Evolutionary conservation across 2,888 invertebrate species (phyloP).

Genomic region (Harpalus rubripes): DNA sequence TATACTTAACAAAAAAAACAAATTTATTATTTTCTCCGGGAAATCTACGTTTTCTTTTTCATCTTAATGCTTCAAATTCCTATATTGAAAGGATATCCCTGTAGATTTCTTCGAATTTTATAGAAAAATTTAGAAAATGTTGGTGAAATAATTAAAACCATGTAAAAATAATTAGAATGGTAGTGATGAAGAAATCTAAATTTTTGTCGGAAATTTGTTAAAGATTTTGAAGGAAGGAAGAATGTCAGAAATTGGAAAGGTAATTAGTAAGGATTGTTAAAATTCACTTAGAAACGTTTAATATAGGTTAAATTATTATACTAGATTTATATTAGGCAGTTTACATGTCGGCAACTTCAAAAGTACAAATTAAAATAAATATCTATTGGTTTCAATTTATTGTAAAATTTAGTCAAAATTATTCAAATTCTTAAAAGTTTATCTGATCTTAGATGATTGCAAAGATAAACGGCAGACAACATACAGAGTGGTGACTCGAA

Average conservation of each 20-base stretch:
- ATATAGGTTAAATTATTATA: constrained; percentile 14
- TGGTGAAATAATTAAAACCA: constrained; percentile 39
- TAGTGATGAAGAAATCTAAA: constrained; percentile 33
- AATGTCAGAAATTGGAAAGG: constrained; percentile 11
- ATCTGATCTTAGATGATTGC: background rate
- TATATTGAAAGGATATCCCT: constrained; percentile 30
- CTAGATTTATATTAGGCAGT: background rate
- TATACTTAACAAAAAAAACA: background rate
- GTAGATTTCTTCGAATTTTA: background rate
- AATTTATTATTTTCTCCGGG: constrained; percentile 11
- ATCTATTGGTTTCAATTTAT: background rate
- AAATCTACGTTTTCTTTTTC: constrained; percentile 12
- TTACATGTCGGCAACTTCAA: constrained; percentile 21
- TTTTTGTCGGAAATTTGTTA: constrained; percentile 27
- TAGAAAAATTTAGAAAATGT: constrained; percentile 9
- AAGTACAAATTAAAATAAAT: constrained; percentile 13
- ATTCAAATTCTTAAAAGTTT: background rate
- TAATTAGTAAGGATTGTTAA: constrained; percentile 1
- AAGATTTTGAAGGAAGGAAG: constrained; percentile 3
- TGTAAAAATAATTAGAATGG: constrained; percentile 24
- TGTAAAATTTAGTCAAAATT: background rate
- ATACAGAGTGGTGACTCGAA: too few relatives aligned
- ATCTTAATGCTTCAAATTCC: background rate
- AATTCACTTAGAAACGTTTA: background rate
- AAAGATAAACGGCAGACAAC: background rate